phyloP scores from a whole-genome alignment of 1,140 invertebrate genomes.

The Euwallacea similis region DNA sequence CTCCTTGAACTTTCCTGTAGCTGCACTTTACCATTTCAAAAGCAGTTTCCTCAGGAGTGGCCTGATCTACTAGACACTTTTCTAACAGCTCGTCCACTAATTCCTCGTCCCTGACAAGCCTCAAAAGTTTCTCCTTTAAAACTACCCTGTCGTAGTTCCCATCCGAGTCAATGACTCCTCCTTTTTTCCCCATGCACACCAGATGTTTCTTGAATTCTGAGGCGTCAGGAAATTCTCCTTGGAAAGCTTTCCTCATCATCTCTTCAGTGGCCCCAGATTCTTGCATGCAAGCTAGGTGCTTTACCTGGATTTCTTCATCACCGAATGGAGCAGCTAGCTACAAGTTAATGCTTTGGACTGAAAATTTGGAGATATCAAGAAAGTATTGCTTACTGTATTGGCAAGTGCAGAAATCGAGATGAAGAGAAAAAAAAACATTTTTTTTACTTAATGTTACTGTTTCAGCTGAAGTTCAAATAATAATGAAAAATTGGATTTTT shows the following conservation, averaged over 20 bases:
- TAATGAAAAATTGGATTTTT: no score
- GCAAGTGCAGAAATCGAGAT: no score
- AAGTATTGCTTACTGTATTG: no score
- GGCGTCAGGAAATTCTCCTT: constrained; percentile 6
- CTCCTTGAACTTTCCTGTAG: background rate
- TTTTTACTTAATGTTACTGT: no score
- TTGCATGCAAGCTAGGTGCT: constrained; percentile 14
- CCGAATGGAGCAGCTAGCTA: no score
- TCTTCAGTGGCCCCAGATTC: constrained; percentile 20
- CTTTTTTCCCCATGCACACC: constrained; percentile 5
- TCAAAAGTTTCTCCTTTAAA: background rate
- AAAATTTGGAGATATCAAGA: no score
- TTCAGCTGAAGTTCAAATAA: no score
- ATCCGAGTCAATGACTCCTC: background rate
- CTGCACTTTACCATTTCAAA: constrained; percentile 5
- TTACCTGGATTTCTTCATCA: background rate
- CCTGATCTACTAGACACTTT: background rate
- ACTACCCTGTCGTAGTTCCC: constrained; percentile 8
- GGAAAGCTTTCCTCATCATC: constrained; percentile 12
- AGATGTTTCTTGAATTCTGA: constrained; percentile 13
- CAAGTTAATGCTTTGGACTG: no score
- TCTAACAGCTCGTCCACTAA: constrained; percentile 4
- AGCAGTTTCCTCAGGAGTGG: constrained; percentile 7
- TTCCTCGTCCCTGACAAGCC: constrained; percentile 5
- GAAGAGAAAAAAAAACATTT: no score